phyloP scores from a whole-genome alignment of 2,797 vertebrate species.

The Tragopan temminckii region DNA sequence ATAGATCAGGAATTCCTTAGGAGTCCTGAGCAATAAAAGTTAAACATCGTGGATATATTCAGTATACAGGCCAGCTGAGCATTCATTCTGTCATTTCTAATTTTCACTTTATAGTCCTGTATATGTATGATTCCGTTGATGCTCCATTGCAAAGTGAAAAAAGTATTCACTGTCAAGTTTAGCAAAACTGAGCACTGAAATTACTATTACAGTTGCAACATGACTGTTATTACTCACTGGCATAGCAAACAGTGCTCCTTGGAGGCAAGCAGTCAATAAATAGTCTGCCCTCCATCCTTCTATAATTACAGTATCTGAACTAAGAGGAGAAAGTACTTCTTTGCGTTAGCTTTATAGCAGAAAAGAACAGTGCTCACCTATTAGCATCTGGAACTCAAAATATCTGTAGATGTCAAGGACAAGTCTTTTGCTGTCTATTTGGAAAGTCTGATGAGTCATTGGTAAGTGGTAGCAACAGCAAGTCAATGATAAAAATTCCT shows the following conservation, averaged over 20 bases:
- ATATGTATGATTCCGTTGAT: neutral
- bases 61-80: neutral
- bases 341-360: neutral
- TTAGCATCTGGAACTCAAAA: neutral
- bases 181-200: neutral
- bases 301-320: constrained; percentile 4
- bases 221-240: neutral
- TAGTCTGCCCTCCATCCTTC: constrained; percentile 59
- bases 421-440: neutral
- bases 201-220: neutral
- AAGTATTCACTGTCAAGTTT: neutral
- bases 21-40: neutral
- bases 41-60: accelerated
- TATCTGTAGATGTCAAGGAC: neutral
- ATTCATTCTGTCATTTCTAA: neutral
- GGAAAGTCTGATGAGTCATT: neutral
- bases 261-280: constrained; percentile 63
- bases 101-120: neutral
- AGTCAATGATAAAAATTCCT: constrained; percentile 18
- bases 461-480: neutral
- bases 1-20: neutral
- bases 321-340: neutral
- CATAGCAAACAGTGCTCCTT: constrained; percentile 38
- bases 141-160: neutral
- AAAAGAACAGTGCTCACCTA: neutral